These are phyloP conservation scores for Thalassaphorura encarpata DNA, from an alignment of 1,140 invertebrate genomes.

Conservation along the genomic window DNA sequence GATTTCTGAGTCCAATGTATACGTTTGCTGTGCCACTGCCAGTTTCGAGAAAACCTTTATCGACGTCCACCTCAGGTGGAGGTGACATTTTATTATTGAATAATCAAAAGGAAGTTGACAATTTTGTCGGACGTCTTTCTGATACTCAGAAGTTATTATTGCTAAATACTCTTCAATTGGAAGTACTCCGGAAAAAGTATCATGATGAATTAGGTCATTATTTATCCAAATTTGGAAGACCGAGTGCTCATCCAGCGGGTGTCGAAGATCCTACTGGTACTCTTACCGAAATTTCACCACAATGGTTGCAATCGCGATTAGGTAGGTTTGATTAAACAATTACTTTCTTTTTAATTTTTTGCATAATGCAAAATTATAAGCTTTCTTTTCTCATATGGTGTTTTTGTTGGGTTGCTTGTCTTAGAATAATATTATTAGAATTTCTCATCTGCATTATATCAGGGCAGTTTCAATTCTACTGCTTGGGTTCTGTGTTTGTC, in stretches of 20 bases:
- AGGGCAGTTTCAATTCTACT: background rate
- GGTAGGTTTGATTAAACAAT: conserved; percentile 1
- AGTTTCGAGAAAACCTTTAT: background rate
- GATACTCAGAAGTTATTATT: background rate
- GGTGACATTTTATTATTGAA: background rate
- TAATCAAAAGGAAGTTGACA: background rate
- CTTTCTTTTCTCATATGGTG: background rate
- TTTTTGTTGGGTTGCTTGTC: background rate
- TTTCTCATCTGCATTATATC: too few species aligned
- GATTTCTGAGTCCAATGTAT: background rate
- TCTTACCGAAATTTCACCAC: background rate
- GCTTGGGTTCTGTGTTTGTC: too few species aligned
- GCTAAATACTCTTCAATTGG: background rate
- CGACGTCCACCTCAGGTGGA: background rate
- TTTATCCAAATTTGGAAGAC: background rate
- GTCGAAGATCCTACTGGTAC: conserved; percentile 7
- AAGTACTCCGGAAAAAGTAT: background rate
- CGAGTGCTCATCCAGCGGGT: background rate
- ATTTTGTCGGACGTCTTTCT: background rate
- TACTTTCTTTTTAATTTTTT: background rate
- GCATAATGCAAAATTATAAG: background rate
- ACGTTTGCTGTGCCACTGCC: background rate
- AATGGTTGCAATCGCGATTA: background rate
- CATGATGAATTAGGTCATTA: background rate
- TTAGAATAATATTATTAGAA: background rate